phyloP scores from a whole-genome alignment of 2,888 invertebrate genomes.

The Ceraclea dissimilis region DNA sequence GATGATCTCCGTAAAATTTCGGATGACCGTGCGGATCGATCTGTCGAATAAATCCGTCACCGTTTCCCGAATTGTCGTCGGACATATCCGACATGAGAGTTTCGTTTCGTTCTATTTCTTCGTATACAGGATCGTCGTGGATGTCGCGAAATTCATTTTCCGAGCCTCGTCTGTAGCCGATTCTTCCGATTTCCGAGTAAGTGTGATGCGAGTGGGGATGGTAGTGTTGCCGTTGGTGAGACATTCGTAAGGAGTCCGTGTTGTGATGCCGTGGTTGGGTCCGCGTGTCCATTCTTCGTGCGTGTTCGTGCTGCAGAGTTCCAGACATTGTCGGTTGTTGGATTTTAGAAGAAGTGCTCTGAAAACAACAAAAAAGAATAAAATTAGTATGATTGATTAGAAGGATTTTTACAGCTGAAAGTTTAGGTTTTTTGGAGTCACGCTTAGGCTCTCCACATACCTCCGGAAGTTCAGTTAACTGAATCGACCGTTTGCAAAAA shows the following conservation, averaged over 20 bases:
- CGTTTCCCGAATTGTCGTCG: conserved; percentile 54
- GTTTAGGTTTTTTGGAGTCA: no score
- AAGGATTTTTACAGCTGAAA: no score
- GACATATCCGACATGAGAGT: conserved; percentile 70
- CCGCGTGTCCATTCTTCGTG: conserved; percentile 41
- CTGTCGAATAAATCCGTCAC: conserved; percentile 59
- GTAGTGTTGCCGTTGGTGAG: conserved; percentile 35
- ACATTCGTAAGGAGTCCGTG: conserved; percentile 46
- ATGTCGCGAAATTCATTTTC: conserved; percentile 50
- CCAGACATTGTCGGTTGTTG: conserved; percentile 58
- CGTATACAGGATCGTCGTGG: conserved; percentile 73
- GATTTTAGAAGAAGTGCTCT: conserved; percentile 84
- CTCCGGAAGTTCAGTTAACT: no score
- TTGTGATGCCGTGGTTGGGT: conserved; percentile 50
- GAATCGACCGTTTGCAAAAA: no score
- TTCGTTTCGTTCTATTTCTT: conserved; percentile 69
- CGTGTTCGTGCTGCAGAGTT: conserved; percentile 58
- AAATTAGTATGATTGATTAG: no score
- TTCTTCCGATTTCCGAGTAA: conserved; percentile 62
- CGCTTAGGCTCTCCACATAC: no score
- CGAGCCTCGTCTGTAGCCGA: conserved; percentile 45
- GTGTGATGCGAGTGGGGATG: conserved; percentile 59
- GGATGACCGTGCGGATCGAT: conserved; percentile 53
- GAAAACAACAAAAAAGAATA: conserved; percentile 30
- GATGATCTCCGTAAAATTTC: conserved; percentile 71